A percentile compares a stretch with the other conserved stretches of the same genome.
Evolutionary conservation across 2,797 vertebrate genomes (phyloP).

Genomic region (Momotus momota): DNA sequence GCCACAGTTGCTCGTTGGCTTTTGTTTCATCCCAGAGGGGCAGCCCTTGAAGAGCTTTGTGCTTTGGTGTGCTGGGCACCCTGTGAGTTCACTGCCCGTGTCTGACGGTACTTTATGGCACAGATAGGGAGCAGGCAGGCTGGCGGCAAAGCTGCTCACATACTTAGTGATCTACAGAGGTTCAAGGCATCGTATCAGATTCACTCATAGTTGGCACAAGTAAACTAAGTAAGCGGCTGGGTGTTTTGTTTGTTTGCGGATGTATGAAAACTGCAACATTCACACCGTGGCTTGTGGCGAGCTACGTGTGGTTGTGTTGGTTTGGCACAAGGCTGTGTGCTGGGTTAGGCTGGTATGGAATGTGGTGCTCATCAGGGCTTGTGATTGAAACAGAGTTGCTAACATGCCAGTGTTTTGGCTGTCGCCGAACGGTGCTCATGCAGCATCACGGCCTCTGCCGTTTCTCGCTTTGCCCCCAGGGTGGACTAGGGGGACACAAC

Average conservation of each 20-base stretch:
- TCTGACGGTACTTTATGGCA: not conserved
- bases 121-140: not conserved
- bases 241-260: not conserved
- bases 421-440: not conserved
- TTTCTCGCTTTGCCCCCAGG: not conserved
- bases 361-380: not conserved
- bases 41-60: not conserved
- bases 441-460: not conserved
- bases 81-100: not conserved
- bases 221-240: not conserved
- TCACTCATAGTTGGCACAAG: not conserved
- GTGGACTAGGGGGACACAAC: not conserved
- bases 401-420: not conserved
- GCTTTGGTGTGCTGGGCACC: not conserved
- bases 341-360: not conserved
- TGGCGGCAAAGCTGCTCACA: accelerated
- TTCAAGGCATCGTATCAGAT: not conserved
- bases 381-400: not conserved
- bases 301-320: not conserved
- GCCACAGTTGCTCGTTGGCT: not conserved
- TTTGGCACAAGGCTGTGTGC: not conserved
- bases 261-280: not conserved
- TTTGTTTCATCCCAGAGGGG: not conserved
- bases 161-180: not conserved
- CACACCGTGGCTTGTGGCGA: not conserved